phyloP scores from a whole-genome alignment of 2,113 vertebrate species.

The Pogonocichla stellata region DNA sequence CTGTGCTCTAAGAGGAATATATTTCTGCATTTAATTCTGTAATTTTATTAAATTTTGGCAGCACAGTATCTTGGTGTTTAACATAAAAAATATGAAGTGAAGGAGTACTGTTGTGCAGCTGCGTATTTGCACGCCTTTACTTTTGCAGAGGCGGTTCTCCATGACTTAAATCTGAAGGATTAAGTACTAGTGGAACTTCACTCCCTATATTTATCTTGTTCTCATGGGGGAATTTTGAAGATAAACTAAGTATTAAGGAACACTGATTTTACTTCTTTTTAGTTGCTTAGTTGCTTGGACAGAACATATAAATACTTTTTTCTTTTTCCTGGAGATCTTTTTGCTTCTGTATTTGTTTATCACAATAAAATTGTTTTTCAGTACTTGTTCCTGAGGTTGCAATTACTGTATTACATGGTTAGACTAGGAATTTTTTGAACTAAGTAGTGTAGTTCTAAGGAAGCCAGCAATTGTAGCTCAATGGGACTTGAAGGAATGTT shows the following conservation, averaged over 20 bases:
- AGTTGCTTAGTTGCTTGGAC: background rate
- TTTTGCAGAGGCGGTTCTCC: background rate
- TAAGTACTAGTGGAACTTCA: background rate
- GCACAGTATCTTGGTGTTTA: background rate
- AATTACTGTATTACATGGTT: background rate
- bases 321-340: background rate
- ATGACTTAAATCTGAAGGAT: background rate
- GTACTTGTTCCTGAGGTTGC: background rate
- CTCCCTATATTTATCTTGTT: background rate
- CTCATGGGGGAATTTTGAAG: background rate
- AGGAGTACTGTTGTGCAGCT: background rate
- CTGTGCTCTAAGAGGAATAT: background rate
- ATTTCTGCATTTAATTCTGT: background rate
- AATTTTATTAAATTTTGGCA: background rate
- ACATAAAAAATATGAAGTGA: background rate
- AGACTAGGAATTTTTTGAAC: background rate
- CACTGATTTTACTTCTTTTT: background rate
- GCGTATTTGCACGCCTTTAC: background rate
- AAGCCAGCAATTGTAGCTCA: background rate
- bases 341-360: background rate
- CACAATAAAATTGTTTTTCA: background rate
- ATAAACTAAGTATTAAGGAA: background rate
- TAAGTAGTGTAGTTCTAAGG: background rate
- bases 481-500: background rate
- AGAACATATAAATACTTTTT: background rate